A percentile compares a stretch with the other conserved stretches of the same genome.
These are phyloP conservation scores for Cichladusa arquata DNA, from an alignment of 2,113 vertebrate genomes.

Conservation along the genomic window DNA sequence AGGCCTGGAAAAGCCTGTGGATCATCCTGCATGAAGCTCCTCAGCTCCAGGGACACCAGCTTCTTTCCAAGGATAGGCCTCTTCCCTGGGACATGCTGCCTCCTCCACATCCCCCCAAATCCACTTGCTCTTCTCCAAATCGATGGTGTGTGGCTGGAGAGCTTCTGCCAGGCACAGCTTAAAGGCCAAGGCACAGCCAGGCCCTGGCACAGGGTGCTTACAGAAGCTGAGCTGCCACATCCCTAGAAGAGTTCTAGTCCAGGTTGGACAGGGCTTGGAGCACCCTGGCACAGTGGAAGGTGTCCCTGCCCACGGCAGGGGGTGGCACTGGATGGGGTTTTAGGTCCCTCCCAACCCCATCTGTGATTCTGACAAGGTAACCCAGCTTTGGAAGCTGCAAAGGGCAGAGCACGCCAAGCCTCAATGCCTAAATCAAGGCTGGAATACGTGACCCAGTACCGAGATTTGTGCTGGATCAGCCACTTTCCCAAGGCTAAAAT, in stretches of 20 bases:
- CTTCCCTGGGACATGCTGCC: background rate
- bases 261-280: fast-evolving
- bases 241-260: background rate
- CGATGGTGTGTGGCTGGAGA: fast-evolving
- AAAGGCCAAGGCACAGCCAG: background rate
- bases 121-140: background rate
- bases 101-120: background rate
- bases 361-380: background rate
- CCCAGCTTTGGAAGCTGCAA: background rate
- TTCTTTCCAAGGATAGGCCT: background rate
- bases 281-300: background rate
- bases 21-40: background rate
- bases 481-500: background rate
- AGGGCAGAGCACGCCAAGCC: background rate
- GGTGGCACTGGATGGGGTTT: background rate
- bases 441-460: background rate
- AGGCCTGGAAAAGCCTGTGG: background rate
- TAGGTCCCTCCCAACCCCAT: background rate
- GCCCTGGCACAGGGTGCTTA: background rate
- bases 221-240: background rate
- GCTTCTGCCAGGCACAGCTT: background rate
- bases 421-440: background rate
- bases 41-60: background rate
- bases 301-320: background rate
- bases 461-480: background rate